Evolutionary conservation across 2,797 vertebrate genomes (phyloP).

Genomic region (Avahi laniger): DNA sequence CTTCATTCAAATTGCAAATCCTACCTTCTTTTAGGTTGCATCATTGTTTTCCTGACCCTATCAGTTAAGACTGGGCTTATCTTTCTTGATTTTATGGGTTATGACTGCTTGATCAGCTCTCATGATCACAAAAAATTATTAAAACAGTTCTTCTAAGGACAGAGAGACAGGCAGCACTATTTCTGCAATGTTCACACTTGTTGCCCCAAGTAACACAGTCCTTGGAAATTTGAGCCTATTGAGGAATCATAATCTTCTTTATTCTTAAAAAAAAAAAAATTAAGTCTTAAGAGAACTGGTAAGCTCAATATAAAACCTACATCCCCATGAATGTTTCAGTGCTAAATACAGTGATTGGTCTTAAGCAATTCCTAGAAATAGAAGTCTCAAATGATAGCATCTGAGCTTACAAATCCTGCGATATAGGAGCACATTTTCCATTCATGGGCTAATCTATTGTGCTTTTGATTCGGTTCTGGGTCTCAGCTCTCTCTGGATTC

Average conservation of each 20-base stretch:
- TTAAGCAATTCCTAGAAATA: slow-evolving; percentile 15
- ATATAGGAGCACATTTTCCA: slow-evolving; percentile 18
- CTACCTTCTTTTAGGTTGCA: not conserved
- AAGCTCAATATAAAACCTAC: slow-evolving; percentile 3
- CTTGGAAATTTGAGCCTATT: not conserved
- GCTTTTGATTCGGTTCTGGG: not conserved
- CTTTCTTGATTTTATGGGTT: not conserved
- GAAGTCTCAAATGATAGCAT: not conserved
- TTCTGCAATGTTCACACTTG: not conserved
- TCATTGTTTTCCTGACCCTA: not conserved
- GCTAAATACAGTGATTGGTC: not conserved
- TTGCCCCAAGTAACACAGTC: not conserved
- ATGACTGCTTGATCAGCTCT: not conserved
- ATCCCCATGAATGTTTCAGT: not conserved
- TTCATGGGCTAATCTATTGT: not conserved
- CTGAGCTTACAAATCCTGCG: slow-evolving; percentile 7
- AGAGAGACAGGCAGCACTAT: not conserved
- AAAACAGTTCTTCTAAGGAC: not conserved
- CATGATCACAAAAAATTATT: not conserved
- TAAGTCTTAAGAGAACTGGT: not conserved
- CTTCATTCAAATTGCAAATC: not conserved
- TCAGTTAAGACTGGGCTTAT: not conserved
- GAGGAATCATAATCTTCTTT: not conserved
- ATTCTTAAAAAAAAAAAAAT: not conserved
- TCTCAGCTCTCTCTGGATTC: not conserved